A percentile compares a stretch with the other conserved stretches of the same genome.
Conservation (phyloP, 2,888 invertebrate genomes). For the Sarcophaga subvicina region DNA sequence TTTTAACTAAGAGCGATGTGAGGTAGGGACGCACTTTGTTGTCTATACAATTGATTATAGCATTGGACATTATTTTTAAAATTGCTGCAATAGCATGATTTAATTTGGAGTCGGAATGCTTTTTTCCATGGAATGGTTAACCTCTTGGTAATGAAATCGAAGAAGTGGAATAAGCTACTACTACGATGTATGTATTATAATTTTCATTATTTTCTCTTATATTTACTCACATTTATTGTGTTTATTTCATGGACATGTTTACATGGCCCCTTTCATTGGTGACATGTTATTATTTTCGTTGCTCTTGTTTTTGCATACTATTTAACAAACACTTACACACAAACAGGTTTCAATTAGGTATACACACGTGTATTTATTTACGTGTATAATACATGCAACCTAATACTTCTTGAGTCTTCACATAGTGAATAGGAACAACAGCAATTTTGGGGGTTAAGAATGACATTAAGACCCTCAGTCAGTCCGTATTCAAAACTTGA, state of each 20-base stretch:
- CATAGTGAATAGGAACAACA: neutral
- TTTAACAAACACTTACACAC: neutral
- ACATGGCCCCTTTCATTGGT: slow-evolving; percentile 61
- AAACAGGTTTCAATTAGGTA: neutral
- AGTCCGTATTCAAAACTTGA: neutral
- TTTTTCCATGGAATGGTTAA: too few species aligned
- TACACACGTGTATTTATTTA: neutral
- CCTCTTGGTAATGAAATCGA: too few species aligned
- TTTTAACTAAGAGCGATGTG: too few species aligned
- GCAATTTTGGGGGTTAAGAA: neutral
- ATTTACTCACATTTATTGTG: neutral
- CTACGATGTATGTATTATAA: too few species aligned
- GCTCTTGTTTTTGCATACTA: neutral
- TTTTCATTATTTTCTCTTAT: too few species aligned
- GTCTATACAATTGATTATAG: too few species aligned
- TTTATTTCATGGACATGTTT: slow-evolving; percentile 35
- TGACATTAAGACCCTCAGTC: neutral
- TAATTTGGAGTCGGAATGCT: too few species aligned
- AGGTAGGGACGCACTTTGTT: too few species aligned
- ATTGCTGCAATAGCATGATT: too few species aligned
- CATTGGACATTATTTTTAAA: too few species aligned
- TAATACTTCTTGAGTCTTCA: slow-evolving; percentile 48
- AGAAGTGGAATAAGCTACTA: too few species aligned
- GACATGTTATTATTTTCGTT: slow-evolving; percentile 43
- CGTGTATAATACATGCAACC: slow-evolving; percentile 46